phyloP scores from a whole-genome alignment of 2,797 vertebrate genomes.

The Lepilemur septentrionalis region DNA sequence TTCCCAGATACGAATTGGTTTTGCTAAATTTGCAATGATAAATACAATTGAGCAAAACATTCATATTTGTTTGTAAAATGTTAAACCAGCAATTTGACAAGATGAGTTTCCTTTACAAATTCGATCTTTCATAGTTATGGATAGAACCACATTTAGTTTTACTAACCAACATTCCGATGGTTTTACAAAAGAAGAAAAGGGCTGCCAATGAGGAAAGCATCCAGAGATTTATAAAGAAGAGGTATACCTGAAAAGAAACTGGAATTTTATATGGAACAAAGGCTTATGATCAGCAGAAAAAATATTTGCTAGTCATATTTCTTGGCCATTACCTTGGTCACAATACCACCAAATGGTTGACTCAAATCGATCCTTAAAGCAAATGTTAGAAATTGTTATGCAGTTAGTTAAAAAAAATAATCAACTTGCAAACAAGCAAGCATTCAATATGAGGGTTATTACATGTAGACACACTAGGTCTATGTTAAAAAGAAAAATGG shows the following conservation, averaged over 20 bases:
- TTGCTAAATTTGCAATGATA: constrained; percentile 14
- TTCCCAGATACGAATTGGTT: background rate
- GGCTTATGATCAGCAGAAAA: background rate
- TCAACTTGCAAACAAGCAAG: background rate
- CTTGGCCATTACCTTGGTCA: background rate
- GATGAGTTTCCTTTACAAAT: background rate
- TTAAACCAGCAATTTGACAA: constrained; percentile 28
- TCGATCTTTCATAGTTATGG: background rate
- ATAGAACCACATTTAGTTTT: background rate
- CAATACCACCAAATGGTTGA: background rate
- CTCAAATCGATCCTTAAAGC: background rate
- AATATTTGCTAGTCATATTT: background rate
- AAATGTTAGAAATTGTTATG: background rate
- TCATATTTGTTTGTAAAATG: constrained; percentile 32
- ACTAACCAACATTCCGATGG: background rate
- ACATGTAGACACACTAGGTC: background rate
- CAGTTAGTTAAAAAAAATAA: background rate
- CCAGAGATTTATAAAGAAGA: background rate
- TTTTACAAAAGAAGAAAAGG: background rate
- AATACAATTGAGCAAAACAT: constrained; percentile 18
- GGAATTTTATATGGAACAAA: background rate
- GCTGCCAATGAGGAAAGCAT: background rate
- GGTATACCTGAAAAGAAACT: background rate
- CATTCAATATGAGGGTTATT: background rate
- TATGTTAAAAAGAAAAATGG: background rate